phyloP scores from a whole-genome alignment of 2,797 vertebrate species.

The Notolepis coatsorum region DNA sequence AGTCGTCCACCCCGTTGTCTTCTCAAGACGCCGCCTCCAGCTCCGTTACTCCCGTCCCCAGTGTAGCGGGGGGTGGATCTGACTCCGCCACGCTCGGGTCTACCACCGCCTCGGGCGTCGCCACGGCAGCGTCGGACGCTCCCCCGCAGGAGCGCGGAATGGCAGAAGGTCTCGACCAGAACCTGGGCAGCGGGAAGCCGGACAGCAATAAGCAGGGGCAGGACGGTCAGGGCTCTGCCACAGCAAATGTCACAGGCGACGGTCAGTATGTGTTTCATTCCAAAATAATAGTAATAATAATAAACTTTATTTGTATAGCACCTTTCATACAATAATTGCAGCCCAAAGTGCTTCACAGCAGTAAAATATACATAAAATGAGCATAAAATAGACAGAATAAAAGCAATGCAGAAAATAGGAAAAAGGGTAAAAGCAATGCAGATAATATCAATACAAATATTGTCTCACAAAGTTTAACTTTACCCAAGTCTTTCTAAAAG shows the following conservation, averaged over 20 bases:
- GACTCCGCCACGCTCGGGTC: conserved; percentile 55
- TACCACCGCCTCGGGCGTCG: conserved; percentile 75
- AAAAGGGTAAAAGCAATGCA: too few relatives aligned
- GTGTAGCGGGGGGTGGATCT: neutral
- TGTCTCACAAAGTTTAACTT: too few relatives aligned
- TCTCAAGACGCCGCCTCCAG: conserved; percentile 13
- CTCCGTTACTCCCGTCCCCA: conserved; percentile 60
- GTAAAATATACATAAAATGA: too few relatives aligned
- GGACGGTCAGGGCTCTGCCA: neutral
- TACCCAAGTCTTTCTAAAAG: too few relatives aligned
- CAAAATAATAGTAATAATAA: too few relatives aligned
- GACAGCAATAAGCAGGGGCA: conserved; percentile 76
- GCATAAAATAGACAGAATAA: too few relatives aligned
- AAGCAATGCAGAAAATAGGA: too few relatives aligned
- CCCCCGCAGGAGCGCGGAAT: conserved; percentile 62
- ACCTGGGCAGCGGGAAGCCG: conserved; percentile 76
- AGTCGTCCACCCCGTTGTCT: conserved; percentile 31
- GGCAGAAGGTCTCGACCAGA: conserved; percentile 78
- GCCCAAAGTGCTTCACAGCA: too few relatives aligned
- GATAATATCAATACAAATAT: too few relatives aligned
- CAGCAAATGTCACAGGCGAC: conserved; percentile 18
- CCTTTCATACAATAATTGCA: too few relatives aligned
- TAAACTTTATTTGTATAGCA: too few relatives aligned
- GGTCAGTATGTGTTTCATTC: too few relatives aligned
- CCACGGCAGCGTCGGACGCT: conserved; percentile 72